Evolutionary conservation across 2,113 vertebrate species (phyloP), one percentile per base, ranked within the genome.

Genomic region (Microcebus tavaratra): DNA sequence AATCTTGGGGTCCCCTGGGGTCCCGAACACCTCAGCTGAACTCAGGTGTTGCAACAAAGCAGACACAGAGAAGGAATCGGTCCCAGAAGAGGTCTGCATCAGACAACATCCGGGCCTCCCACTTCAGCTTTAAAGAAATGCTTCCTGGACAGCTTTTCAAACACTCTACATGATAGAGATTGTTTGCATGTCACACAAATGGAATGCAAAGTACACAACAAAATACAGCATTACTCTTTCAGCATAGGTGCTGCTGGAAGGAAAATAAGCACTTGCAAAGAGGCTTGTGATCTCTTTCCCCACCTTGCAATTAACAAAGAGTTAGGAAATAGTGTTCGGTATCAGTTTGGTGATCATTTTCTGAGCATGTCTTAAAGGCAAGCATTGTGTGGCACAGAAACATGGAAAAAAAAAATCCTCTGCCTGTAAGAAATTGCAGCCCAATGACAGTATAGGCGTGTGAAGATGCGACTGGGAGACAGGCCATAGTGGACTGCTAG

Each of bases 11-110:
- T 50, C 50, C 36, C 70, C n/a, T 55, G 65, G 50, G 59, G 6
- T 65, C 59, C 18, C 61, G 63, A 73, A 88, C 42, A 76, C 59
- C 59, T 63, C 29, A 29, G 25, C 39, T 94, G 27, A 96, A 88
- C 81, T 88, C 88, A 50, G 78, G 59, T 39, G 39, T 75, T 53
- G 29, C 45, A 29, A 79, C 5, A 53, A 67, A 75, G 61, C 31
- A 53, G 6, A 0, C 6, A 39, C 78, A 76, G 34, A 82, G 29
- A 87, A 10, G 61, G 50, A 59, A 50, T 79, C 15, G 36, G 18
- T 63, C 13, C 68, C 88, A 63, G 61, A 31, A 20, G 68, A 73
- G 45, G 21, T 61, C 83, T 75, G 25, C 8, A 0, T 39, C 15
- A 76, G 45, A 89, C 0, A 2, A 57, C 14, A 5, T 57, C 57